Evolutionary conservation across 2,888 invertebrate species (phyloP), one percentile per base, ranked within the genome.

Genomic region (Diploptera punctata): DNA sequence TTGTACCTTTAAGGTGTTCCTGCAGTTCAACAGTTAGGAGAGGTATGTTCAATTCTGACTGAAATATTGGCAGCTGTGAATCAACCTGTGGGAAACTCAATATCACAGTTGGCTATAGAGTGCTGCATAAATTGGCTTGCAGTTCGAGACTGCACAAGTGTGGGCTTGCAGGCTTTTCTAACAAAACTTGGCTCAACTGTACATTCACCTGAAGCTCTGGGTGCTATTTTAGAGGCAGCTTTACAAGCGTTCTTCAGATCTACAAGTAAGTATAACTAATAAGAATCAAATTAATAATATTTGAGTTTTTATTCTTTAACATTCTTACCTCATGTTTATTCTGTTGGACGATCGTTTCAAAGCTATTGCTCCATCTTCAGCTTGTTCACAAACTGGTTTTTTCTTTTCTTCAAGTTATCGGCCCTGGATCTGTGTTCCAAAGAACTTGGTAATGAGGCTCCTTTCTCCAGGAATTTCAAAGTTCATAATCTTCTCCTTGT

Each of bases 171-270:
- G 75, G 84, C 84, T 16, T 78, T 88, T 52, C 80, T 88, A 24
- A 80, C 82, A 70, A 83, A 84, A 7, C 78, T 86, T 44, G 85
- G 85, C 24, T 79, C 83, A 38, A 80, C 83, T 47, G 82, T 88
- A 26, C 82, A 80, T 47, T 84, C 86, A 68, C 81, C 84, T 21
- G 83, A 85, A 24, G 80, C 83, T 44, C 80, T 87, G 9, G 86
- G 86, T 18, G 82, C 83, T 67, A 78, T 89, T 5, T 82, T 86
- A 76, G 89, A 89, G 79, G 82, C 83, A 33, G 84, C 85, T 0
- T 81, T 89, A 19, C 82, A 83, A 38, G 84, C 86, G 72, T 88
- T 87, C 78, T 89, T 89, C 78, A 82, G 83, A 67, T 86, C 85
- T 76, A 83, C 82, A 77, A 84, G 87, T 87, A 79, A 77, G 75